Base-by-base conservation (phyloP, 2,888 invertebrate species). In the Pristionchus mayeri region DNA sequence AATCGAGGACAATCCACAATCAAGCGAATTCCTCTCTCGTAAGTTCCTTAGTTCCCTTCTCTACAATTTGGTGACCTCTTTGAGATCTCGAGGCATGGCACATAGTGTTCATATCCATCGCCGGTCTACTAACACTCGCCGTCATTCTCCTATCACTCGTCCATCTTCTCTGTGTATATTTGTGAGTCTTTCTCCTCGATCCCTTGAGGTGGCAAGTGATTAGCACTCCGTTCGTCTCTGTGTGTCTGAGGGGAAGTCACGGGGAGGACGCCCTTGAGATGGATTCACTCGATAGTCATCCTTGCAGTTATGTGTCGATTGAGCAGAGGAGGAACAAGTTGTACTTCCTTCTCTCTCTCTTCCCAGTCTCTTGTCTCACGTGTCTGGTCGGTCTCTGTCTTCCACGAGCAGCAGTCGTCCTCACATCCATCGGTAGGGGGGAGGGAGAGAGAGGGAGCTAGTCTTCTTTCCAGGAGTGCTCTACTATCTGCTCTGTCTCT, bases 401-500 rank as follows among this genome's bases (percentile, higher is more conserved):
- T 48, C 92, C 92, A 1, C 86, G 92, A 21, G 88, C 91, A 0
- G 90, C 91, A 13, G 86, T 90, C 24, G 88, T 92, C 9, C 85
- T 91, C 60, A 90, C 91, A 24, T 71, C 84, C 34, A 75, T 84
- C 3, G 80, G 80, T 80, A 9, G 24, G 76, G 30, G 75, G 44
- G 16, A 13, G 24, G n/a, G 27, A 30, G 30, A 67, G 75, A 30
- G 44, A 63, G 24, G n/a, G 63, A 44, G 9, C 3, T 9, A 34
- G 4, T 21, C 13, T 54, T 9, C 24, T 1, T 50, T 54, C 3
- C 40, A 80, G 92, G 92, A 11, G 87, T 92, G 11, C 88, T 92
- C 67, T 92, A 92, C 86, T 92, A 91, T 86, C 88, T 92, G 11
- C 87, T 91, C 83, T 92, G 92, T 80, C 88, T 92, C 11, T 91